Base-by-base conservation (phyloP, 2,888 invertebrate genomes). In the Lepidonotus clava region DNA sequence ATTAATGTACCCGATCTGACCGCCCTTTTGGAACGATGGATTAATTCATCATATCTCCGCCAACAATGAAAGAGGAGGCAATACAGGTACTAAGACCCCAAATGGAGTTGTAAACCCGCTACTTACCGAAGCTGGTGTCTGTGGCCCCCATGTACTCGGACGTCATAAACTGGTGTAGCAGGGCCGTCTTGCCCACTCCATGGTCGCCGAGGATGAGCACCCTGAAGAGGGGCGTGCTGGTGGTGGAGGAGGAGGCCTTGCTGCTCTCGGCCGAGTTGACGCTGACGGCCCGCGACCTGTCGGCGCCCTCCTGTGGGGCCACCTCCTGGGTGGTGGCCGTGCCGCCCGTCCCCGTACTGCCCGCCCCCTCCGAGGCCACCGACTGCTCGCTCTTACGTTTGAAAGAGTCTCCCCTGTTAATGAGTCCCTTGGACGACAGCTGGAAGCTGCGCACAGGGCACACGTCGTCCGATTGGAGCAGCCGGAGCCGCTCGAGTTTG, bases 331-430 rank as follows among this genome's bases (percentile, higher is more conserved):
- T 71, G 67, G 32, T 83, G 76, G 53, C 53, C 85, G 86, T 56
- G 85, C 85, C 85, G 67, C 90, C 90, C 14, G 87, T 88, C n/a
- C 88, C 88, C 24, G 96, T 96, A 94, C 96, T 97, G 34, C 93
- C 92, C 1, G 92, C 96, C 2, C 83, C 83, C n/a, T 85, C 87
- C 21, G 93, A 92, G 61, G 97, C 97, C 93, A 97, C 97, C 92
- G 97, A 97, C 0, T 97, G 97, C 91, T 97, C 97, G 89, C 97
- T 95, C 67, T 97, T 95, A 89, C 97, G 97, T 91, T 98, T 97
- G 89, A 98, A 95, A 18, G 98, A 98, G 95, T 99, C 98, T 0
- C 98, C 98, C 80, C 98, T 95, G 95, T 98, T 98, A 88, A 98
- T 96, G 85, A 98, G 96, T 24, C 98, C 98, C 94, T 97, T 96